These are phyloP conservation scores for Ypsolopha scabrella DNA, from an alignment of 2,888 invertebrate genomes.

Conservation along the genomic window DNA sequence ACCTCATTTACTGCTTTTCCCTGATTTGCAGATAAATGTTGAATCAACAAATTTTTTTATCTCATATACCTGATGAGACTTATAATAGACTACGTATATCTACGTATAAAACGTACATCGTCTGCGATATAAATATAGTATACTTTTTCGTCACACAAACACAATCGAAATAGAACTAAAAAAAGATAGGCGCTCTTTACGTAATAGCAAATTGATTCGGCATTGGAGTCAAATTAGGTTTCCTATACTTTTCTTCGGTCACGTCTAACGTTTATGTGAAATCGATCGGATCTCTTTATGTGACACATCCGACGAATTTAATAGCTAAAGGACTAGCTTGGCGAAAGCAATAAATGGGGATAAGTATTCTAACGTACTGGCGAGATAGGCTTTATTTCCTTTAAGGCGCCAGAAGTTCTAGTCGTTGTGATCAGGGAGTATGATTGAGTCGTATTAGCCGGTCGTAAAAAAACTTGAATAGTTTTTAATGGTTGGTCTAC, in stretches of 20 bases:
- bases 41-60: too few relatives aligned
- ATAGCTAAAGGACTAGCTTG: slow-evolving; percentile 59
- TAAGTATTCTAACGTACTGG: slow-evolving; percentile 11
- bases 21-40: too few relatives aligned
- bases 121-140: too few relatives aligned
- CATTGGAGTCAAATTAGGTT: slow-evolving; percentile 42
- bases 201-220: slow-evolving; percentile 23
- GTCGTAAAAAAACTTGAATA: too few relatives aligned
- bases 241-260: slow-evolving; percentile 43
- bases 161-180: not conserved
- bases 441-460: too few relatives aligned
- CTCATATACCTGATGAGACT: too few relatives aligned
- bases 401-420: not conserved
- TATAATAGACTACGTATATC: too few relatives aligned
- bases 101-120: too few relatives aligned
- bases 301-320: slow-evolving; percentile 63
- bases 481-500: too few relatives aligned
- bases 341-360: slow-evolving; percentile 57
- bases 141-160: not conserved
- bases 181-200: slow-evolving; percentile 3
- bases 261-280: slow-evolving; percentile 66
- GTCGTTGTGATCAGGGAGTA: too few relatives aligned
- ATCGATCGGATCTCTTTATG: slow-evolving; percentile 65
- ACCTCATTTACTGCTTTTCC: too few relatives aligned
- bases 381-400: slow-evolving; percentile 33